These are phyloP conservation scores for Heptranchias perlo DNA, from an alignment of 2,113 vertebrate species.

Conservation along the genomic window DNA sequence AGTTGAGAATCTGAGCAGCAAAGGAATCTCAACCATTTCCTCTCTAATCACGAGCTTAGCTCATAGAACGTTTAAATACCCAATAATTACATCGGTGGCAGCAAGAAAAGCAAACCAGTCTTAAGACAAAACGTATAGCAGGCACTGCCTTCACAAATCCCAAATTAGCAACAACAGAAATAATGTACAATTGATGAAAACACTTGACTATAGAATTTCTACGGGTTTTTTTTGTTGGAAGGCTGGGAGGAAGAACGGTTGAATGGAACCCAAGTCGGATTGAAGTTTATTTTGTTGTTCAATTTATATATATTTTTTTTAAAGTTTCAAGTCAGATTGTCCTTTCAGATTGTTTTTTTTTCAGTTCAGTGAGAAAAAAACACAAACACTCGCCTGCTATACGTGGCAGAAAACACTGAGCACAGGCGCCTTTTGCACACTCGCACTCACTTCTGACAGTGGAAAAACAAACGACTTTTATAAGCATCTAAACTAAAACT, in stretches of 20 bases:
- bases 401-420: neutral
- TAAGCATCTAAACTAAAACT: neutral
- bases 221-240: no score
- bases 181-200: neutral
- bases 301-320: neutral
- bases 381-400: neutral
- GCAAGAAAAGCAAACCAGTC: neutral
- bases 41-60: neutral
- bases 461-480: neutral
- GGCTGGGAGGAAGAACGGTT: neutral
- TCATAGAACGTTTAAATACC: constrained; percentile 10
- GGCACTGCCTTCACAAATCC: neutral
- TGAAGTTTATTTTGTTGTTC: neutral
- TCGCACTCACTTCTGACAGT: no score
- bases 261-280: neutral
- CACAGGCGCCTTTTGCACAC: neutral
- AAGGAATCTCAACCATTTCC: constrained; percentile 31
- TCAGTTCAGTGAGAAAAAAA: neutral
- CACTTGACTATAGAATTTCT: neutral
- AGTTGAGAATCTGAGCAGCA: neutral
- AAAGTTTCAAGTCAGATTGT: neutral
- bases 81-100: neutral
- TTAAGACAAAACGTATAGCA: neutral
- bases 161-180: neutral
- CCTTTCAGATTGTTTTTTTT: neutral